Evolutionary conservation across 2,888 invertebrate species (phyloP).

Genomic region (Sisyra nigra): DNA sequence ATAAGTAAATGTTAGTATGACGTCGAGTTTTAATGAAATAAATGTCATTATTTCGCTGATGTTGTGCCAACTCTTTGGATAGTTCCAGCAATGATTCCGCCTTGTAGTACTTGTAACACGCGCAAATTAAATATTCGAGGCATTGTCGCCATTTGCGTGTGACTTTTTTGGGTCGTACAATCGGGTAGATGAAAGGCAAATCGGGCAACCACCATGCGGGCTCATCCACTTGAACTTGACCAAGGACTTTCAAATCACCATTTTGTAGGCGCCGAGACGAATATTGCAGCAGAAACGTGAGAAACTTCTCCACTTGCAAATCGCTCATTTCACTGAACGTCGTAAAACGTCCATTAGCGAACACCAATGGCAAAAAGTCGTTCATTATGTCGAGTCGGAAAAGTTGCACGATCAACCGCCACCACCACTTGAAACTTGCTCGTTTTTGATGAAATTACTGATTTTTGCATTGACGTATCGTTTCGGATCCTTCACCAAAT

Average conservation of each 20-base stretch:
- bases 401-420: too few relatives aligned
- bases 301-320: conserved; percentile 13
- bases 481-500: too few relatives aligned
- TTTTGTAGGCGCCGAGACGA: conserved; percentile 6
- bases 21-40: conserved; percentile 1
- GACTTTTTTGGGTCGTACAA: conserved; percentile 7
- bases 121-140: conserved; percentile 11
- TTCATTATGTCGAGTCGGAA: too few relatives aligned
- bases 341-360: conserved; percentile 3
- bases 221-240: conserved; percentile 6
- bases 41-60: conserved; percentile 2
- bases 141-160: conserved; percentile 12
- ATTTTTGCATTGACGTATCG: too few relatives aligned
- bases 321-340: conserved; percentile 11
- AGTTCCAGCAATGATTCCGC: conserved; percentile 3
- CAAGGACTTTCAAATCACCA: conserved; percentile 3
- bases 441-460: too few relatives aligned
- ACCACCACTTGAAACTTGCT: too few relatives aligned
- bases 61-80: conserved; percentile 2
- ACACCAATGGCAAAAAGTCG: conserved; percentile 3
- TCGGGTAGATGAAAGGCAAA: conserved; percentile 12
- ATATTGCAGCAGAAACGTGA: conserved; percentile 15
- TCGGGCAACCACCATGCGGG: conserved; percentile 16
- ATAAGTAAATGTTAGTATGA: conserved; percentile 4
- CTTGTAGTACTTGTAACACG: conserved; percentile 7